Conservation (phyloP, 2,113 vertebrate genomes). For the Ursus arctos region DNA sequence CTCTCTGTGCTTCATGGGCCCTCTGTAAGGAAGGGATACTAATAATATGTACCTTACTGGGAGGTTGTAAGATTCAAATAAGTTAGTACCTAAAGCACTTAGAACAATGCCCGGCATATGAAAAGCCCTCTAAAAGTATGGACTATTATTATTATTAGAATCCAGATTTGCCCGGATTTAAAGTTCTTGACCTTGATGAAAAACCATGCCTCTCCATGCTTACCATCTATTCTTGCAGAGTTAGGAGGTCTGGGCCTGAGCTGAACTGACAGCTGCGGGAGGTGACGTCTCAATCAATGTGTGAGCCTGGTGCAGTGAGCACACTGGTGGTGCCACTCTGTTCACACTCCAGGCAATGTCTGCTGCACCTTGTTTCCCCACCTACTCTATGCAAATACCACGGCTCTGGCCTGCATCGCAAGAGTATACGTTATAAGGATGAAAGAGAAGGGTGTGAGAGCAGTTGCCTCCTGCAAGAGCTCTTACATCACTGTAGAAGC, state of each 20-base stretch:
- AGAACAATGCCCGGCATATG: neutral
- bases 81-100: neutral
- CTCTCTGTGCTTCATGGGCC: neutral
- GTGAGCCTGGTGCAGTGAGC: neutral
- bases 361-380: neutral
- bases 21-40: neutral
- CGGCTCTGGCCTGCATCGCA: neutral
- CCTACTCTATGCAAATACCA: neutral
- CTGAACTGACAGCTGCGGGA: neutral
- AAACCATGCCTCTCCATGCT: neutral
- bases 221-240: neutral
- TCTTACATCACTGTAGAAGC: neutral
- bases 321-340: neutral
- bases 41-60: neutral
- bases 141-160: neutral
- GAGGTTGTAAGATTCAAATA: neutral
- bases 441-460: neutral
- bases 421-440: neutral
- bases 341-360: neutral
- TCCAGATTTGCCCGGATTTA: conserved; percentile 12
- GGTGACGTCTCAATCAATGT: neutral
- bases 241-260: neutral
- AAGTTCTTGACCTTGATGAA: neutral
- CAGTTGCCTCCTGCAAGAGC: too few species aligned
- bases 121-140: neutral